Evolutionary conservation across 2,888 invertebrate genomes (phyloP).

Genomic region (Frankliniella fusca): DNA sequence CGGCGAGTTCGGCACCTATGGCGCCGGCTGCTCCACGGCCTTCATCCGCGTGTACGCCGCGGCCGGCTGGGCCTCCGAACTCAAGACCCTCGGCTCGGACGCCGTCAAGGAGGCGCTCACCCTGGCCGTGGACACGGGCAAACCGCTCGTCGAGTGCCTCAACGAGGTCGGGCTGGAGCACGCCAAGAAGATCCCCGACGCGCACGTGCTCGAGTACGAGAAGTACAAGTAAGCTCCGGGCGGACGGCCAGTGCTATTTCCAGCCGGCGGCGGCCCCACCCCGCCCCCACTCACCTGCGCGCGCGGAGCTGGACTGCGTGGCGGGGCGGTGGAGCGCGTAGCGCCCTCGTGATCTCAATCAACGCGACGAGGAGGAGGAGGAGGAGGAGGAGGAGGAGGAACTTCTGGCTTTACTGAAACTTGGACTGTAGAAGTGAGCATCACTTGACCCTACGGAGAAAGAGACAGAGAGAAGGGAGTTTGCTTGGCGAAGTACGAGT

Average conservation of each 20-base stretch:
- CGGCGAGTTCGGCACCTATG: constrained; percentile 75
- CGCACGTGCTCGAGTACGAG: background rate
- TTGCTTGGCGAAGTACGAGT: too few relatives aligned
- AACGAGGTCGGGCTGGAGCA: constrained; percentile 44
- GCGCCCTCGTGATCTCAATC: background rate
- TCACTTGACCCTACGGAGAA: too few relatives aligned
- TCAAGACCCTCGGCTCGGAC: constrained; percentile 61
- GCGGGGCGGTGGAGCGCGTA: background rate
- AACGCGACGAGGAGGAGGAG: too few relatives aligned
- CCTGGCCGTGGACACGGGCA: constrained; percentile 54
- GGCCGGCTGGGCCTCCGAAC: constrained; percentile 59
- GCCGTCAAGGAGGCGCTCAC: constrained; percentile 62
- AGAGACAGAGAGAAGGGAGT: too few relatives aligned
- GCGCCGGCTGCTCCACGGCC: constrained; percentile 59
- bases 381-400: too few relatives aligned
- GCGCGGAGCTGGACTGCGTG: background rate
- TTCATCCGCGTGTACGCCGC: constrained; percentile 68
- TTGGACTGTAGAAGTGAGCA: too few relatives aligned
- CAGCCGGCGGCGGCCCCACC: background rate
- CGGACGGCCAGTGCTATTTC: background rate
- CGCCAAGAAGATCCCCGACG: background rate
- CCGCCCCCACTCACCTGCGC: background rate
- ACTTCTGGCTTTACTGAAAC: too few relatives aligned
- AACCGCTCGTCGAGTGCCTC: constrained; percentile 56
- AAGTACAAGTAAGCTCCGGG: background rate